Percentiles rank a stretch among this genome's conserved stretches.
These are phyloP conservation scores for Alligator mississippiensis DNA, from an alignment of 2,113 vertebrate genomes.

Conservation along the genomic window DNA sequence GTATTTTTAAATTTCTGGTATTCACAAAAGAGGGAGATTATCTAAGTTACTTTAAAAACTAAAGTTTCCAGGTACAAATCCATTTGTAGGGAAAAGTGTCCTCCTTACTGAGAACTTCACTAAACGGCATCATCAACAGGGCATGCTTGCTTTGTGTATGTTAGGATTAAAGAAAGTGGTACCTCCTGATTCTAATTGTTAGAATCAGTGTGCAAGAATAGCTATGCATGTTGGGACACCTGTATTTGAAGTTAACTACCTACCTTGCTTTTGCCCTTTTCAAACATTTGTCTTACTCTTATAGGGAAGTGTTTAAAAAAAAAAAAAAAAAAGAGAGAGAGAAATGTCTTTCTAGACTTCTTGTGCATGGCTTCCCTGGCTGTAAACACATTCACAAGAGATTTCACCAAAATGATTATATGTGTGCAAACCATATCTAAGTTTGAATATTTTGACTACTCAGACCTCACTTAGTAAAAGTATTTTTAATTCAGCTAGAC, in stretches of 20 bases:
- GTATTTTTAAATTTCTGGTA: too few relatives aligned
- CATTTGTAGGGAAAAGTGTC: too few relatives aligned
- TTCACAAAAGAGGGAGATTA: too few relatives aligned
- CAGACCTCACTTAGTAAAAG: neutral
- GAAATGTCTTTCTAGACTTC: too few relatives aligned
- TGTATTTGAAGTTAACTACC: neutral
- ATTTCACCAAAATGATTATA: neutral
- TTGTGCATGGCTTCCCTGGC: neutral
- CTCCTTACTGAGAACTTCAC: too few relatives aligned
- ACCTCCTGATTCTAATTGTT: neutral
- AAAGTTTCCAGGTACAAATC: too few relatives aligned
- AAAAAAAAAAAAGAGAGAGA: neutral
- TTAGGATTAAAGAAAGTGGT: too few relatives aligned
- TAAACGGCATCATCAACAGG: too few relatives aligned
- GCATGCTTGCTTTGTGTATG: too few relatives aligned
- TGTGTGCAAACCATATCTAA: neutral
- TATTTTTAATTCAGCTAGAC: neutral
- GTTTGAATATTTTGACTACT: neutral
- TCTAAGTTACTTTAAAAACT: too few relatives aligned
- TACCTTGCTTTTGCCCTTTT: neutral
- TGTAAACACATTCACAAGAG: neutral
- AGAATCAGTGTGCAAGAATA: rapidly evolving
- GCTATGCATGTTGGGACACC: neutral
- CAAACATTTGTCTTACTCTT: neutral
- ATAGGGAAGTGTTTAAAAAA: neutral